These are phyloP conservation scores for Nansenia antarctica DNA, from an alignment of 2,113 vertebrate species.

Conservation along the genomic window DNA sequence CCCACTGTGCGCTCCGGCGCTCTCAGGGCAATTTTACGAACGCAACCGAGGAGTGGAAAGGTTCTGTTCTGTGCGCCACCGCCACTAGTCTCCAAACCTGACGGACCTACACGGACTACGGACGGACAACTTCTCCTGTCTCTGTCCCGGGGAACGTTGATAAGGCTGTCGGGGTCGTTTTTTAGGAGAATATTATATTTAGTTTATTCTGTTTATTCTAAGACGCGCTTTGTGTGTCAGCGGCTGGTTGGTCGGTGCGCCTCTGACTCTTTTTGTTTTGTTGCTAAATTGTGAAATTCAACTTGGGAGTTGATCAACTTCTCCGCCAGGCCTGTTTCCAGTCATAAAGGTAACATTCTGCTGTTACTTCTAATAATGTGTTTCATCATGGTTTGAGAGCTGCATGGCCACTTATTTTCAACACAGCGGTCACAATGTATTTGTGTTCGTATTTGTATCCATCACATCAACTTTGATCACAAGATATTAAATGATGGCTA, in stretches of 20 bases:
- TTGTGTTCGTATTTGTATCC: neutral
- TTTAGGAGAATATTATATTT: neutral
- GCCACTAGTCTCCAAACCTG: constrained; percentile 37
- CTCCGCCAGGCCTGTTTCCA: neutral
- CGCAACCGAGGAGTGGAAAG: neutral
- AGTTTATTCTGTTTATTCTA: neutral
- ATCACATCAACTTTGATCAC: too few relatives aligned
- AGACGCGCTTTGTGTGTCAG: neutral
- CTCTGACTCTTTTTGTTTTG: too few relatives aligned
- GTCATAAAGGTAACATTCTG: neutral
- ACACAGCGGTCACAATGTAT: neutral
- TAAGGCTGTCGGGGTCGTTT: neutral
- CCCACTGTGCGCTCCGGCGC: too few relatives aligned
- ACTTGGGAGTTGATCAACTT: neutral
- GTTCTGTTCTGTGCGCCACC: constrained; percentile 54
- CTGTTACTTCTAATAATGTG: neutral
- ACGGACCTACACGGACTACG: constrained; percentile 31
- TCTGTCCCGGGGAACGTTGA: neutral
- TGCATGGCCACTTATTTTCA: neutral
- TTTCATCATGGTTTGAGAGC: neutral
- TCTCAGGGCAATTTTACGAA: too few relatives aligned
- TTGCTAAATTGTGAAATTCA: neutral
- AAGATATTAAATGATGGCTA: too few relatives aligned
- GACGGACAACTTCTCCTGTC: neutral
- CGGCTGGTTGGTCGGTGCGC: too few relatives aligned